Percentiles rank a stretch among this genome's conserved stretches.
These are phyloP conservation scores for Omphaloscelis lunosa DNA, from an alignment of 2,888 invertebrate genomes.

Conservation along the genomic window DNA sequence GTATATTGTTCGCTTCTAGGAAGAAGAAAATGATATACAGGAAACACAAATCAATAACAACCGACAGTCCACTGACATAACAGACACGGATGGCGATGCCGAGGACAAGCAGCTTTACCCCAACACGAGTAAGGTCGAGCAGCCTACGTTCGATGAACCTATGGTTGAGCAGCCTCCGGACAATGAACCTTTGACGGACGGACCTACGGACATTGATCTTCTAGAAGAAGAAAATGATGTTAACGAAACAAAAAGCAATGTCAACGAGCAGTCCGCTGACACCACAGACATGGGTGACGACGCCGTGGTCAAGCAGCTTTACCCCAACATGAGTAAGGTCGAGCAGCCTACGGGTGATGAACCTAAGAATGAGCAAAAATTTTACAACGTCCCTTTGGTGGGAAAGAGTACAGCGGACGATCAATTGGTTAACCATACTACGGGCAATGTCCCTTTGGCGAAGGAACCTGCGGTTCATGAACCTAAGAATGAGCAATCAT, in stretches of 20 bases:
- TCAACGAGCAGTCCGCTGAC: neutral
- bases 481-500: neutral
- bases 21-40: neutral
- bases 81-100: neutral
- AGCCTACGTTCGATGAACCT: neutral
- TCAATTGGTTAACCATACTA: neutral
- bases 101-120: neutral
- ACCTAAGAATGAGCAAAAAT: neutral
- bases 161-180: too few relatives aligned
- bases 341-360: neutral
- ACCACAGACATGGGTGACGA: neutral
- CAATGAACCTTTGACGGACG: neutral
- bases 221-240: neutral
- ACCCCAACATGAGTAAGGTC: neutral
- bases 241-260: neutral
- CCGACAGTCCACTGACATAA: neutral
- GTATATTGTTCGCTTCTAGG: constrained; percentile 21
- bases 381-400: neutral
- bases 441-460: neutral
- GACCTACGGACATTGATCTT: too few relatives aligned
- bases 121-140: neutral
- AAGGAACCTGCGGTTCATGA: neutral
- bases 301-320: neutral
- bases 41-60: neutral
- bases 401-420: neutral